Base-by-base conservation (phyloP, 2,888 invertebrate species). In the Balanococcus diminutus region DNA sequence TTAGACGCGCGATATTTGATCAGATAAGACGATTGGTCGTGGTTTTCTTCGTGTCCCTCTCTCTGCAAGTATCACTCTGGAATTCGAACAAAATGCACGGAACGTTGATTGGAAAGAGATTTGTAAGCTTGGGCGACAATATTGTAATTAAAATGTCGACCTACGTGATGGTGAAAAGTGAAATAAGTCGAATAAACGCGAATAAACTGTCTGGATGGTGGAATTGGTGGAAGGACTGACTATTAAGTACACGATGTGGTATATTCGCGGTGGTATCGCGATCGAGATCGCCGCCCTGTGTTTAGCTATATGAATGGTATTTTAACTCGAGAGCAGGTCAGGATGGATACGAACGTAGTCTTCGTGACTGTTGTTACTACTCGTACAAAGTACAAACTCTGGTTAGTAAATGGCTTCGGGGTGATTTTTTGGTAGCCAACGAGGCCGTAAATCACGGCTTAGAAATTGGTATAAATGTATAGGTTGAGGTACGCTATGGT, bases 391-490 rank as follows among this genome's bases (percentile, higher is more conserved):
- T 28, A 22, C 75, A 28, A 28, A 36, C 36, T 36, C 75, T 79
- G 36, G 75, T 79, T 79, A 79, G 75, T 79, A 36, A 79, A 79
- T 36, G 0, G 75, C 75, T 79, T 19, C 32, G 36, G 36, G 75
- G 75, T 79, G 75, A 79, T 79, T 79, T 79, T 79, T 79, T 79
- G 75, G 75, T 79, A 79, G 75, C 75, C 36, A 79, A 67, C 67
- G 67, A 36, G 75, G 75, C 36, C 36, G 75, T 79, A 79, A 79
- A 79, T 79, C 75, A 79, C 31, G 16, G 67, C 16, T 19, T 31
- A 14, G 67, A 67, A 67, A 67, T 28, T 67, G 67, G 67, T 67
- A 67, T 67, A 56, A 22, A 22, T 56, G 22, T 56, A 56, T 36
- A 36, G 8, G 8, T 6, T 36, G 36, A 36, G 36, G 36, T 36